Conservation (phyloP, 2,797 vertebrate species). For the Falco naumanni region DNA sequence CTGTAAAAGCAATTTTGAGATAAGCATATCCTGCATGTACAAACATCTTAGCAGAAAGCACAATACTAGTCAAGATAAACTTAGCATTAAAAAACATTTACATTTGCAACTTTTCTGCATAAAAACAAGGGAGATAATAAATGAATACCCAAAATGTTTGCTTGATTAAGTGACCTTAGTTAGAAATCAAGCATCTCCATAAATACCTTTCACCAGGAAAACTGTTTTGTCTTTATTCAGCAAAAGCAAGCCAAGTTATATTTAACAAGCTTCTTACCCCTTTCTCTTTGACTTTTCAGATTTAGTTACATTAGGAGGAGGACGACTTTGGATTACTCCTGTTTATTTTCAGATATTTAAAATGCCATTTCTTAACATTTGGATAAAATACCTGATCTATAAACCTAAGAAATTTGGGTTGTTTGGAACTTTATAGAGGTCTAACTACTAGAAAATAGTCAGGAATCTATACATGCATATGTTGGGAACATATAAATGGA, state of each 20-base stretch:
- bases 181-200: slow-evolving; percentile 24
- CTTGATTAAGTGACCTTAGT: slow-evolving; percentile 9
- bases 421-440: not conserved
- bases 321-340: not conserved
- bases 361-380: not conserved
- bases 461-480: not conserved
- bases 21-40: slow-evolving; percentile 16
- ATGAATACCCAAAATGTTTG: slow-evolving; percentile 32
- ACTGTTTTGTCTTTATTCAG: slow-evolving; percentile 29
- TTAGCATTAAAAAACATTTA: slow-evolving; percentile 29
- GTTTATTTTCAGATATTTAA: not conserved
- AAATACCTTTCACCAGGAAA: not conserved
- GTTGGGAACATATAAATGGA: not conserved
- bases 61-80: slow-evolving; percentile 11
- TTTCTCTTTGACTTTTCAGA: not conserved
- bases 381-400: not conserved
- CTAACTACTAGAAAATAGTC: not conserved
- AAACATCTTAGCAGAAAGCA: slow-evolving; percentile 27
- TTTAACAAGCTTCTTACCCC: not conserved
- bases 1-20: slow-evolving; percentile 50
- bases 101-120: not conserved
- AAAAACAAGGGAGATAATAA: slow-evolving; percentile 28
- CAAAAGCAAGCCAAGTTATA: not conserved
- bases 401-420: not conserved
- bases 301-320: not conserved